Percentiles rank a stretch among this genome's conserved stretches.
phyloP scores from a whole-genome alignment of 1,140 invertebrate species.

The Arctopsyche grandis region DNA sequence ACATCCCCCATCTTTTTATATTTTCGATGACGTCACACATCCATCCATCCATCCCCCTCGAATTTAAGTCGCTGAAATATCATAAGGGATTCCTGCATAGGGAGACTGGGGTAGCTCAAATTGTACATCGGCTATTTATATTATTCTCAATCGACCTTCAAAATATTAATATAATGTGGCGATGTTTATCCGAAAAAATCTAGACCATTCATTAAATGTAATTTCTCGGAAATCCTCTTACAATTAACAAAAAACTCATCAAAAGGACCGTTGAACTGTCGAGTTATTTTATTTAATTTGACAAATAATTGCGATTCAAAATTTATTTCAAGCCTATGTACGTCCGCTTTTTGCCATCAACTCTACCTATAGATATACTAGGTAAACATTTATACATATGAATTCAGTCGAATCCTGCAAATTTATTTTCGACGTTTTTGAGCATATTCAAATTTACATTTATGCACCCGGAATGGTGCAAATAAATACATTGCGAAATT shows the following conservation, averaged over 20 bases:
- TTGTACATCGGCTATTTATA: neutral
- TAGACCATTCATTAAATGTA: too few relatives aligned
- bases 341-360: too few relatives aligned
- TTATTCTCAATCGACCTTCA: neutral
- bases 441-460: neutral
- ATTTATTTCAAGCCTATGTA: neutral
- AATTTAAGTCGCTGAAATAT: neutral
- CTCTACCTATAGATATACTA: neutral
- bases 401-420: neutral
- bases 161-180: neutral
- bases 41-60: neutral
- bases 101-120: neutral
- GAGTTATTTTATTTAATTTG: neutral
- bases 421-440: neutral
- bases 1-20: neutral
- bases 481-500: neutral
- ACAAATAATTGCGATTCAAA: neutral
- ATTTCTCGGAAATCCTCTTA: too few relatives aligned
- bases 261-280: too few relatives aligned
- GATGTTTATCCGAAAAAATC: too few relatives aligned
- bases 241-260: neutral
- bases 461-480: neutral
- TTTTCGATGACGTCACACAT: constrained; percentile 25
- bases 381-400: too few relatives aligned
- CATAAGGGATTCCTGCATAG: neutral